Evolutionary conservation across 2,888 invertebrate genomes (phyloP).

Genomic region (Hyppa rectilinea): DNA sequence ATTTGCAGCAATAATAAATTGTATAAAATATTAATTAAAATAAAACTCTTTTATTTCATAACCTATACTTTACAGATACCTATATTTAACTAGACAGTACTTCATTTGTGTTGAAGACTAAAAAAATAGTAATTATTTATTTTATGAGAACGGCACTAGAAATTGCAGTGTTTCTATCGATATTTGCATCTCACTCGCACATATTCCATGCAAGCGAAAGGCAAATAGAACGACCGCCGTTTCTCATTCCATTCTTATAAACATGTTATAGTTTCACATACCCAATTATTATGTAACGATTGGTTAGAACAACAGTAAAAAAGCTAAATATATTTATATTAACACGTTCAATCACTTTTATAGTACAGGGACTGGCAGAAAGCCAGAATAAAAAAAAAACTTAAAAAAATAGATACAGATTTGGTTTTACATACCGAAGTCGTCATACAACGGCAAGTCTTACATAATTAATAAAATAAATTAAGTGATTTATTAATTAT

Average conservation of each 20-base stretch:
- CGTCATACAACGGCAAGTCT: conserved; percentile 44
- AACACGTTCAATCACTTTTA: conserved; percentile 45
- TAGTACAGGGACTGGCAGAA: conserved; percentile 35
- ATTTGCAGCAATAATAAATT: conserved; percentile 72
- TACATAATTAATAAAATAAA: conserved; percentile 29
- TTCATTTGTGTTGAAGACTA: conserved; percentile 26
- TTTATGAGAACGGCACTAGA: neutral
- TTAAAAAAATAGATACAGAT: conserved; percentile 40
- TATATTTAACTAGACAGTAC: conserved; percentile 30
- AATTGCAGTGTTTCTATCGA: neutral
- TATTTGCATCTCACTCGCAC: conserved; percentile 6
- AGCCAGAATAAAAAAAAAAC: conserved; percentile 24
- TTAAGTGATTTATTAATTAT: conserved; percentile 18
- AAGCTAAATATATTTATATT: conserved; percentile 27
- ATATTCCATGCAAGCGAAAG: neutral
- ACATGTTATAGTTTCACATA: conserved; percentile 19
- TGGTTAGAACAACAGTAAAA: conserved; percentile 49
- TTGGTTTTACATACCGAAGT: conserved; percentile 51
- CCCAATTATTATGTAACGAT: conserved; percentile 38
- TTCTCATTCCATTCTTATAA: conserved; percentile 4
- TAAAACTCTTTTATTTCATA: conserved; percentile 70
- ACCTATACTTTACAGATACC: conserved; percentile 60
- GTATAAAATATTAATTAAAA: conserved; percentile 73
- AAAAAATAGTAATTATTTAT: conserved; percentile 10
- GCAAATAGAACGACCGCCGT: neutral